Conservation (phyloP, 2,888 invertebrate species). For the Rosalia funebris region DNA sequence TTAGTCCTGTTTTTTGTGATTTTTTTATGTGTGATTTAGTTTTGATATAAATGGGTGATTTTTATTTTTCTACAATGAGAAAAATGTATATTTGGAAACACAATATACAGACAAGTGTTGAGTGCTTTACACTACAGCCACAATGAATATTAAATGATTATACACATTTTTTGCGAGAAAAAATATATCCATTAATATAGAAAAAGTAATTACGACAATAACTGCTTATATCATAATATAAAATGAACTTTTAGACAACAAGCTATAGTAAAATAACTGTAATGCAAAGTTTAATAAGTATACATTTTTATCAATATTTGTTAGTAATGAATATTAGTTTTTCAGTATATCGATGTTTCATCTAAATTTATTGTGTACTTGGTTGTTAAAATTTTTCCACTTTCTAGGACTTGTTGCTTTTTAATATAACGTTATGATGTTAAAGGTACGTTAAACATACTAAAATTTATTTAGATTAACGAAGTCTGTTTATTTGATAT, state of each 20-base stretch:
- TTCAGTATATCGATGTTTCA: neutral
- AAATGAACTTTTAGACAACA: no score
- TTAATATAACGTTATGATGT: no score
- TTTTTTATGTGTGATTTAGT: constrained; percentile 34
- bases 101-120: no score
- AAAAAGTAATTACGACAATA: no score
- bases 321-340: neutral
- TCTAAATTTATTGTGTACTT: neutral
- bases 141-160: constrained; percentile 6
- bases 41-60: constrained; percentile 15
- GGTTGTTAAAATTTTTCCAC: no score
- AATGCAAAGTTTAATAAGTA: neutral
- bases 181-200: no score
- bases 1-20: constrained; percentile 53
- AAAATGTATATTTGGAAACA: constrained; percentile 16
- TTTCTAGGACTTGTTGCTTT: no score
- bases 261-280: no score
- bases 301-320: neutral
- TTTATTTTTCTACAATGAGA: constrained; percentile 17
- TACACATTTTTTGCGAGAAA: constrained; percentile 9
- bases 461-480: neutral
- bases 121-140: neutral
- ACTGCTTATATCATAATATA: no score
- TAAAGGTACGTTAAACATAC: no score
- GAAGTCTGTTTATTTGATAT: neutral